Evolutionary conservation across 2,888 invertebrate species (phyloP).

Genomic region (Furcula furcula): DNA sequence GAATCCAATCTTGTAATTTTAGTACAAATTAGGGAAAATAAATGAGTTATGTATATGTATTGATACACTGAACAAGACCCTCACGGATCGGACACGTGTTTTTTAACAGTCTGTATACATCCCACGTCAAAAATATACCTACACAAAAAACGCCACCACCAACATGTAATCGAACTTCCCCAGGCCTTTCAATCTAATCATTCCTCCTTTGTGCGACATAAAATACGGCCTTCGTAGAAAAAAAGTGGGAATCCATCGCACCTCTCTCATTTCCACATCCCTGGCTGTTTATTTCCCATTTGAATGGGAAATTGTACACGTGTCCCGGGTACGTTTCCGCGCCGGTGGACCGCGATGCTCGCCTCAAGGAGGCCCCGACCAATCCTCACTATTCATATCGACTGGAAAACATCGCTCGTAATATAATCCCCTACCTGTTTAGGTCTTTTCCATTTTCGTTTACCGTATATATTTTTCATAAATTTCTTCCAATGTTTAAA

Average conservation of each 20-base stretch:
- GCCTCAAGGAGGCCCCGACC: slow-evolving; percentile 12
- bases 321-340: slow-evolving; percentile 35
- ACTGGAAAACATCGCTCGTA: slow-evolving; percentile 24
- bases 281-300: slow-evolving; percentile 9
- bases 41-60: too few species aligned
- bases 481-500: too few species aligned
- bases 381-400: slow-evolving; percentile 21
- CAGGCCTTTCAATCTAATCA: neutral
- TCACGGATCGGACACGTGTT: too few species aligned
- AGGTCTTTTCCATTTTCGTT: too few species aligned
- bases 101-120: too few species aligned
- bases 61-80: too few species aligned
- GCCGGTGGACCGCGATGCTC: slow-evolving; percentile 11
- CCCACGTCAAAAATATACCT: too few species aligned
- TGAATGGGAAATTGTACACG: slow-evolving; percentile 35
- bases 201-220: neutral
- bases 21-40: too few species aligned
- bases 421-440: slow-evolving; percentile 18
- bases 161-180: neutral
- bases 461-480: too few species aligned
- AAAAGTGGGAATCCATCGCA: neutral
- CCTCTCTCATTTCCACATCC: slow-evolving; percentile 1
- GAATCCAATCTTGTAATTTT: too few species aligned
- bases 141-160: too few species aligned
- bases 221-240: neutral